Evolutionary conservation across 2,113 vertebrate species (phyloP).

Genomic region (Gorilla gorilla): DNA sequence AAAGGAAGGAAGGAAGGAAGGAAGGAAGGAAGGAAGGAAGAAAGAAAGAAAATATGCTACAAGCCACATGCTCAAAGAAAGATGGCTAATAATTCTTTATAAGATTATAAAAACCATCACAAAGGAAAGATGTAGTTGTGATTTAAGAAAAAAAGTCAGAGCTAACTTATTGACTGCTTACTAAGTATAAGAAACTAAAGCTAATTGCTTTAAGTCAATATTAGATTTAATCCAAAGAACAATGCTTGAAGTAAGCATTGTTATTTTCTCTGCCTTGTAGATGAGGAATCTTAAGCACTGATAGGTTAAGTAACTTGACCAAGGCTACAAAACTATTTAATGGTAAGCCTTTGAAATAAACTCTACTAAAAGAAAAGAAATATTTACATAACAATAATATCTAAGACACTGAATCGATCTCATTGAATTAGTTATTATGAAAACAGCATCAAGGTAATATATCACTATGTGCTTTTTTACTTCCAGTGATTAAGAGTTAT

Average conservation of each 20-base stretch:
- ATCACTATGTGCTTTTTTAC: neutral
- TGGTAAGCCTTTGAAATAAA: neutral
- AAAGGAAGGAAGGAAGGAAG: too few relatives aligned
- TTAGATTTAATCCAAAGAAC: neutral
- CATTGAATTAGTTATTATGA: neutral
- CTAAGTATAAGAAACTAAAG: neutral
- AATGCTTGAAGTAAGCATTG: neutral
- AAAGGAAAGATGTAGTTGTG: neutral
- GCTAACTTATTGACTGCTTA: neutral
- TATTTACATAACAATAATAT: neutral
- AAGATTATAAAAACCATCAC: neutral
- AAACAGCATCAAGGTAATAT: neutral
- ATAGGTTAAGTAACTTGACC: neutral
- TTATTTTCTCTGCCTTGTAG: neutral
- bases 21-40: too few relatives aligned
- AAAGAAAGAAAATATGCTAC: neutral
- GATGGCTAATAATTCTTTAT: neutral
- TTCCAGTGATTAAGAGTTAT: neutral
- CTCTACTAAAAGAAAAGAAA: neutral
- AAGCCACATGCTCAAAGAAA: neutral
- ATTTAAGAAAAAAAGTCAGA: neutral
- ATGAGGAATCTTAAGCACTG: neutral
- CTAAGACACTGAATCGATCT: neutral
- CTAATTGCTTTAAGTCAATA: neutral
- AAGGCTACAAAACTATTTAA: neutral